These are phyloP conservation scores for Brachypalpus laphriformis DNA, from an alignment of 2,888 invertebrate genomes.

Conservation along the genomic window DNA sequence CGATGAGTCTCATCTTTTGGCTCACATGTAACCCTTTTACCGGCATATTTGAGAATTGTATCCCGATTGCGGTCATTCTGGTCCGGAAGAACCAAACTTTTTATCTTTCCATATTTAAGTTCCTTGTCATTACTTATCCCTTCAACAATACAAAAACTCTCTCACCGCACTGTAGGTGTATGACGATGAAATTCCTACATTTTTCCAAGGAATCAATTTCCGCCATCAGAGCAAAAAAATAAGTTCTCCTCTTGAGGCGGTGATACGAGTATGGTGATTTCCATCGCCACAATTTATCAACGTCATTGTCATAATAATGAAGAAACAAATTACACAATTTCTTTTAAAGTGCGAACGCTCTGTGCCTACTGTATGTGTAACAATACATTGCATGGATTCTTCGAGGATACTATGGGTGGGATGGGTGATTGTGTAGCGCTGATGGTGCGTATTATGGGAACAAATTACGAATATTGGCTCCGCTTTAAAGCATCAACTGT, in stretches of 20 bases:
- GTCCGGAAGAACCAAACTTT: not conserved
- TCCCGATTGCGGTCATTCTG: not conserved
- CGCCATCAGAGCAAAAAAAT: not conserved
- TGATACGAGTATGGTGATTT: not conserved
- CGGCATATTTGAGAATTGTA: not conserved
- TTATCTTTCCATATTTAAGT: not conserved
- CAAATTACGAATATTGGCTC: not conserved
- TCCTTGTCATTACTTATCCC: not conserved
- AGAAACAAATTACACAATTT: conserved; percentile 1
- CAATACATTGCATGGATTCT: not conserved
- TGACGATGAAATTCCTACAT: not conserved
- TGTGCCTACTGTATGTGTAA: not conserved
- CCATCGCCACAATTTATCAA: not conserved
- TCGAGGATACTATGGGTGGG: not conserved
- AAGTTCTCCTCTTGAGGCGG: not conserved
- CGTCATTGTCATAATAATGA: not conserved
- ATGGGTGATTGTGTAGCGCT: not conserved
- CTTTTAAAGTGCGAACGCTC: not conserved
- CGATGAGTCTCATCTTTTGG: not conserved
- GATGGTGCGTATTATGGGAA: conserved; percentile 4
- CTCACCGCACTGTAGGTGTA: not conserved
- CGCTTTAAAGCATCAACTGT: not conserved
- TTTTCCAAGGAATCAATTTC: not conserved
- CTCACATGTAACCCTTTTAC: not conserved
- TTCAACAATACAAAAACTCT: not conserved